Evolutionary conservation across 2,113 vertebrate genomes (phyloP).

Genomic region (Cyanocitta stelleri): DNA sequence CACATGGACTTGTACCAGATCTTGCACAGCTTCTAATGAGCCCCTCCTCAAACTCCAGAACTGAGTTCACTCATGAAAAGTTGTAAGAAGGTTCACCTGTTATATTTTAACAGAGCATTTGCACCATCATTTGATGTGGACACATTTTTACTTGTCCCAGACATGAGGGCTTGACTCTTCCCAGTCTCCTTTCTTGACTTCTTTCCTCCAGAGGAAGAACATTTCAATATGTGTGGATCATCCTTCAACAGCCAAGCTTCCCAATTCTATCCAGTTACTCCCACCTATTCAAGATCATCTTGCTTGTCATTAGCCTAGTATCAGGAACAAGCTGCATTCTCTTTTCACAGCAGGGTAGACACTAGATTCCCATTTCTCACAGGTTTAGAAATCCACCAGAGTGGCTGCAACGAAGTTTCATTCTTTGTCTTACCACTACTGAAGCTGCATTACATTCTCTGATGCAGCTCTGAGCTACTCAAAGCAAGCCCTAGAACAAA

Average conservation of each 20-base stretch:
- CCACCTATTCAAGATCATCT: too few species aligned
- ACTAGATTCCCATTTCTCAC: not conserved
- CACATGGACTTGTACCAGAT: fast-evolving
- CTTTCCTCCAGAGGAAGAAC: not conserved
- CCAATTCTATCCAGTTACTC: not conserved
- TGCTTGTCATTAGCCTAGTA: not conserved
- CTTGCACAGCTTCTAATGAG: not conserved
- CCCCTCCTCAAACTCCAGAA: not conserved
- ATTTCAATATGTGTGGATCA: not conserved
- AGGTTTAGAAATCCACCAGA: not conserved
- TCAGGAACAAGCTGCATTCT: not conserved
- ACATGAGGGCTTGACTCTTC: too few species aligned
- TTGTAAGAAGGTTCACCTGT: not conserved
- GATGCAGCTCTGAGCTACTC: not conserved
- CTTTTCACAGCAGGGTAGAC: not conserved
- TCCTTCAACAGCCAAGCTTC: not conserved
- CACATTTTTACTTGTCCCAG: not conserved
- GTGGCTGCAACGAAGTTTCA: not conserved
- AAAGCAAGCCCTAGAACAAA: not conserved
- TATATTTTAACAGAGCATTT: not conserved
- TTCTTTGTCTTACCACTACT: not conserved
- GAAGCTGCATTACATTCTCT: not conserved
- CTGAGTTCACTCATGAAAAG: not conserved
- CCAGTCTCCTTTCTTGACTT: not conserved
- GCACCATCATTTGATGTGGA: fast-evolving